These are phyloP conservation scores for Kradibia gibbosae DNA, from an alignment of 1,140 invertebrate genomes.

Conservation along the genomic window DNA sequence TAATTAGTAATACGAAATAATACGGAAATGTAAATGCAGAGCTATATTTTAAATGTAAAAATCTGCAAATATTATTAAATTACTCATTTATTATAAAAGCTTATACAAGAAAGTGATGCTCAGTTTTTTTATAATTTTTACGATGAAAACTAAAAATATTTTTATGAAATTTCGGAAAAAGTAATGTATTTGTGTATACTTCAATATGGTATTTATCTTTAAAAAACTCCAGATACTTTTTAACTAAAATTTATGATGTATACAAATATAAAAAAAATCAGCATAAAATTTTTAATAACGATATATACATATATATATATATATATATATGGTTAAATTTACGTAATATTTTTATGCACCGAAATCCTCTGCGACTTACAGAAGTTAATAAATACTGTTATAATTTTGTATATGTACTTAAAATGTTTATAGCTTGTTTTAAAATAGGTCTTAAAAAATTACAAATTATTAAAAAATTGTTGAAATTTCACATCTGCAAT, in stretches of 20 bases:
- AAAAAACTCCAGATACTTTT: neutral
- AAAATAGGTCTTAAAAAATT: neutral
- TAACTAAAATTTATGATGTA: neutral
- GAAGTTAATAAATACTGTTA: neutral
- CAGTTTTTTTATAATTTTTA: conserved; percentile 32
- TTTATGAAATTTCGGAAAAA: conserved; percentile 1
- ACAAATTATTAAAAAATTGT: neutral
- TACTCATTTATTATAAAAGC: too few species aligned
- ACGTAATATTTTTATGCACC: conserved; percentile 7
- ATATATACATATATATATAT: too few species aligned
- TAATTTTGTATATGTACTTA: neutral
- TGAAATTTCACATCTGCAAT: neutral
- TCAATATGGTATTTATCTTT: neutral
- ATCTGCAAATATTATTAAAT: too few species aligned
- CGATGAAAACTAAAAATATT: conserved; percentile 22
- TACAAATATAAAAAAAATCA: conserved; percentile 18
- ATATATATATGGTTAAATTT: neutral
- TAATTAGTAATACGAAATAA: too few species aligned
- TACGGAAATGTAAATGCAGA: too few species aligned
- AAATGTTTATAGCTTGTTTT: neutral
- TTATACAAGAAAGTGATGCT: conserved; percentile 18
- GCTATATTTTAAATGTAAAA: too few species aligned
- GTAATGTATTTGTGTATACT: neutral
- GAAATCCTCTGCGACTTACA: neutral
- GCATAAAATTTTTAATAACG: too few species aligned